Conservation (phyloP, 2,888 invertebrate species). For the Pseudolycoriella hygida region DNA sequence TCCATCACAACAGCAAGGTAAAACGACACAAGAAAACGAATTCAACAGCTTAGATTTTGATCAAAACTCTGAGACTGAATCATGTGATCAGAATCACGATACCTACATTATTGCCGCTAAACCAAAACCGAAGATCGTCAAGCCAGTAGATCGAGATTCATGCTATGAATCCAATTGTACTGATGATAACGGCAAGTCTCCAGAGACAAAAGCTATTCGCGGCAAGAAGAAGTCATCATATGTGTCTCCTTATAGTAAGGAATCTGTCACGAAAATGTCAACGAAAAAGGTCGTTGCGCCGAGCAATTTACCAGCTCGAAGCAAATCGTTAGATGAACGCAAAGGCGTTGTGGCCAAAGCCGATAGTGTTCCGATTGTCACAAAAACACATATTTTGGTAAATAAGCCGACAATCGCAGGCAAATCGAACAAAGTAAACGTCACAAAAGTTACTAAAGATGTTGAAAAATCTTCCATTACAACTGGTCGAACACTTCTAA, state of each 20-base stretch:
- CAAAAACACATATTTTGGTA: conserved; percentile 12
- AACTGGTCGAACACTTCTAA: not conserved
- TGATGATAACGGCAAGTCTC: conserved; percentile 20
- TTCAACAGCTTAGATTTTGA: conserved; percentile 31
- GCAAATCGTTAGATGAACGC: conserved; percentile 22
- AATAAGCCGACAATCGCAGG: conserved; percentile 8
- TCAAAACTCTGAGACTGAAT: conserved; percentile 38
- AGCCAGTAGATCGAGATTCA: conserved; percentile 31
- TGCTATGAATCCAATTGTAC: conserved; percentile 33
- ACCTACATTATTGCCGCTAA: conserved; percentile 31
- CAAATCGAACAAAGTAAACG: conserved; percentile 7
- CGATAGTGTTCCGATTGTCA: conserved; percentile 9
- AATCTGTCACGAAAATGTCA: conserved; percentile 14
- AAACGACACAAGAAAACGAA: conserved; percentile 19
- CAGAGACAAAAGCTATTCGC: conserved; percentile 18
- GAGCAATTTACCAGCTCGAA: conserved; percentile 5
- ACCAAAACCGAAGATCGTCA: conserved; percentile 40
- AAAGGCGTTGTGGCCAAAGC: conserved; percentile 13
- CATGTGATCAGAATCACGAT: conserved; percentile 24
- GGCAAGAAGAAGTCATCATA: conserved; percentile 45
- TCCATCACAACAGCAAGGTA: conserved; percentile 17
- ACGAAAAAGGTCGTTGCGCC: conserved; percentile 2
- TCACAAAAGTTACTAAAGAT: conserved; percentile 15
- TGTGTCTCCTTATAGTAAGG: conserved; percentile 37
- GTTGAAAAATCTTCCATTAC: not conserved